A percentile compares a stretch with the other conserved stretches of the same genome.
Conservation (phyloP, 2,113 vertebrate species). For the Pseudopodoces humilis region DNA sequence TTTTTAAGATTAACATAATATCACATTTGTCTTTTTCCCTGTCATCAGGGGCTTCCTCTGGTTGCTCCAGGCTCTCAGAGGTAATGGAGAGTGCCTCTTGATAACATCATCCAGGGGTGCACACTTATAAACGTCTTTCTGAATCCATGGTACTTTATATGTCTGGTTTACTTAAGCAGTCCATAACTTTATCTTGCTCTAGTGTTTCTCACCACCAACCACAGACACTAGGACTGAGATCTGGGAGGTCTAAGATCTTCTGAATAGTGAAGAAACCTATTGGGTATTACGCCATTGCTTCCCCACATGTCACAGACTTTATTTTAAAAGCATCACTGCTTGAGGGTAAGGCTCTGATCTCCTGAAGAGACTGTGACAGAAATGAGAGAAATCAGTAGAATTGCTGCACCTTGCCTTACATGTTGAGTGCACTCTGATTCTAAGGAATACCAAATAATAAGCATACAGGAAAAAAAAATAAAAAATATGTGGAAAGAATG, state of each 20-base stretch:
- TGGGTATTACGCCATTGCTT: background rate
- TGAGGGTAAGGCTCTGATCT: background rate
- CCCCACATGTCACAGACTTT: background rate
- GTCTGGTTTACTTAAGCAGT: background rate
- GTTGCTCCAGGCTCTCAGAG: background rate
- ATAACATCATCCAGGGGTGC: background rate
- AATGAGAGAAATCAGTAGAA: background rate
- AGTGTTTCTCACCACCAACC: background rate
- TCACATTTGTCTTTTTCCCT: background rate
- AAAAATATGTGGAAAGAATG: background rate
- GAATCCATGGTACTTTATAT: background rate
- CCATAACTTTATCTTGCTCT: background rate
- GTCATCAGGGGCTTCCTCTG: background rate
- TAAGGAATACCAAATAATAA: background rate
- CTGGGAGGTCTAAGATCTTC: background rate
- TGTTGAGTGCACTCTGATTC: background rate
- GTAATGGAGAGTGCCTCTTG: background rate
- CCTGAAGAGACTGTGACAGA: background rate
- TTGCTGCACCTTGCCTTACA: background rate
- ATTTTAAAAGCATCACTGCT: background rate
- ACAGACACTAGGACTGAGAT: background rate
- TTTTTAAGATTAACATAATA: background rate
- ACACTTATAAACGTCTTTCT: background rate
- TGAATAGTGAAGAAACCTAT: background rate
- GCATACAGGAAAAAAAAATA: background rate